A percentile compares a stretch with the other conserved stretches of the same genome.
phyloP scores from a whole-genome alignment of 2,113 vertebrate species.

The Oreotrochilus melanogaster region DNA sequence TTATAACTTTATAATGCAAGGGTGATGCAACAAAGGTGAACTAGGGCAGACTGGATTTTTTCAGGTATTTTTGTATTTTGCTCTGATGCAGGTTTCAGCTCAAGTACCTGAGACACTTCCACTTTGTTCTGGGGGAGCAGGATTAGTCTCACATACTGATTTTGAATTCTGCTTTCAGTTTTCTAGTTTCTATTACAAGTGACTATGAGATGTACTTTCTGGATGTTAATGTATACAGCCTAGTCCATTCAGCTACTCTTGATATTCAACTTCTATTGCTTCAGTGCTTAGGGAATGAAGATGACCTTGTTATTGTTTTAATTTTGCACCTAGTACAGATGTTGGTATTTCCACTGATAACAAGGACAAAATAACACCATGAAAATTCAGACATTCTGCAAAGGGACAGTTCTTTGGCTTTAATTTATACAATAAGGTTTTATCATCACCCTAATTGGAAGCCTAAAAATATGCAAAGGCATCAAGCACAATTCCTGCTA shows the following conservation, averaged over 20 bases:
- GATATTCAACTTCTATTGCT: not conserved
- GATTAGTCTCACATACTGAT: not conserved
- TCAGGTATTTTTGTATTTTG: not conserved
- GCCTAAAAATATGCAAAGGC: not conserved
- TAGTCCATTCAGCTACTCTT: not conserved
- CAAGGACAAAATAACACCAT: not conserved
- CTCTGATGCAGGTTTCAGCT: not conserved
- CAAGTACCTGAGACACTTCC: not conserved
- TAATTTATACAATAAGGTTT: not conserved
- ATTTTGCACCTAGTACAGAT: not conserved
- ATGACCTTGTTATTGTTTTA: slow-evolving; percentile 6
- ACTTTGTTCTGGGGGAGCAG: not conserved
- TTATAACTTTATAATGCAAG: not conserved
- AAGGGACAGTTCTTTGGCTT: not conserved
- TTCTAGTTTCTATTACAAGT: not conserved
- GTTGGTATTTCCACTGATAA: not conserved
- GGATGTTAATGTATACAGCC: not conserved
- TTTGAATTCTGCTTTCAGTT: slow-evolving; percentile 15
- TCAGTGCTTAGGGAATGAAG: not conserved
- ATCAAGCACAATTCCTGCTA: not conserved
- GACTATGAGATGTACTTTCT: not conserved
- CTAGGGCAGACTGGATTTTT: not conserved
- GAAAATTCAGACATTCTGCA: not conserved
- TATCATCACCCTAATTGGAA: not conserved
- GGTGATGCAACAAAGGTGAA: not conserved